A percentile compares a stretch with the other conserved stretches of the same genome.
phyloP scores from a whole-genome alignment of 2,888 invertebrate species.

The Pterobdella sp. region DNA sequence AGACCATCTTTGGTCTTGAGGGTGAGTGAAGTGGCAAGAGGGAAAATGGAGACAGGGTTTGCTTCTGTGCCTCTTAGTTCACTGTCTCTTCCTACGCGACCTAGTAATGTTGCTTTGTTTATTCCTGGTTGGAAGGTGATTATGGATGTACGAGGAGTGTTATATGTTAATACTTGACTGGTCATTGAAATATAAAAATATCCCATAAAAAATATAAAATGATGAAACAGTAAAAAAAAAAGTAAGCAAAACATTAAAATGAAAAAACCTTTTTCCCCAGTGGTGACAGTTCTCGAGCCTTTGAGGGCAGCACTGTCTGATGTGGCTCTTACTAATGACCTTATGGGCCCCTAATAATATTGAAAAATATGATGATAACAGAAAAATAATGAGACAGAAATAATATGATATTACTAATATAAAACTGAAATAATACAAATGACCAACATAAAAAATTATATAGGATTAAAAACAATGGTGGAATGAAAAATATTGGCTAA shows the following conservation, averaged over 20 bases:
- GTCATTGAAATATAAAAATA: conserved; percentile 2
- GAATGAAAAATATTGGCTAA: too few relatives aligned
- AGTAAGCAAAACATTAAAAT: background rate
- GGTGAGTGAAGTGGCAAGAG: conserved; percentile 78
- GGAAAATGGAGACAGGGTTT: conserved; percentile 79
- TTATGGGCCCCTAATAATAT: background rate
- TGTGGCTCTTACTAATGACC: background rate
- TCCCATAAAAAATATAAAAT: background rate
- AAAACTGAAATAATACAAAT: too few relatives aligned
- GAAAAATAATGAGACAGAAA: background rate
- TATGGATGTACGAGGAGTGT: conserved; percentile 3
- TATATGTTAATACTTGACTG: background rate
- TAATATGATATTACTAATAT: too few relatives aligned
- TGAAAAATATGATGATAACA: background rate
- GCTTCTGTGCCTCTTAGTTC: conserved; percentile 71
- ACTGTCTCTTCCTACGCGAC: conserved; percentile 79
- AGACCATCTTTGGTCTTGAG: conserved; percentile 58
- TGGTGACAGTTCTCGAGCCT: conserved; percentile 27
- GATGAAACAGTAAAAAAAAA: background rate
- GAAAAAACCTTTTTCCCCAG: conserved; percentile 31
- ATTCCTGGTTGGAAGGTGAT: conserved; percentile 64
- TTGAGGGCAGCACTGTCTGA: background rate
- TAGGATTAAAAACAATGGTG: background rate
- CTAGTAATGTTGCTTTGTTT: conserved; percentile 74
- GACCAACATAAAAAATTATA: too few relatives aligned